Evolutionary conservation across 1,140 invertebrate species (phyloP).

Genomic region (Euwallacea similis): DNA sequence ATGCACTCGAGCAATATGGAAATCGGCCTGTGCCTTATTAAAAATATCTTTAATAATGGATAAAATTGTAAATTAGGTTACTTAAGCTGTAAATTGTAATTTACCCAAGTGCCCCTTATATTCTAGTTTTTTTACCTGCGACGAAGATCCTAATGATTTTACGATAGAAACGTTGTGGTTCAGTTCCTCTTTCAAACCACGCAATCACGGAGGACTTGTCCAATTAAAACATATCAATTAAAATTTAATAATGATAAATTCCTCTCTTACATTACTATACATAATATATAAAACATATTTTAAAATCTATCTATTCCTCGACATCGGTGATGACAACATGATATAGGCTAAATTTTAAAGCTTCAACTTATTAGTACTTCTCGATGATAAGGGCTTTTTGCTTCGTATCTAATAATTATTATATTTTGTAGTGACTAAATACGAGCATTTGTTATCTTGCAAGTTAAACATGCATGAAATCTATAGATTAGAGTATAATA

Average conservation of each 20-base stretch:
- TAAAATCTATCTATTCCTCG: constrained; percentile 29
- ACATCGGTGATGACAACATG: constrained; percentile 17
- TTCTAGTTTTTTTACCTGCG: constrained; percentile 19
- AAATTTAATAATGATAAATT: constrained; percentile 3
- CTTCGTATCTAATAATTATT: constrained; percentile 14
- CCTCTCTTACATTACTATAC: constrained; percentile 9
- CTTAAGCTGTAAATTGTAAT: constrained; percentile 38
- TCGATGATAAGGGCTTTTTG: constrained; percentile 8
- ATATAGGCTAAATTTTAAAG: constrained; percentile 7
- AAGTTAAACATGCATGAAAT: constrained; percentile 48
- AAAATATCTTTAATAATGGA: constrained; percentile 19
- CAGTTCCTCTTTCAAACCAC: constrained; percentile 2
- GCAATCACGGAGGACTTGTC: constrained; percentile 27
- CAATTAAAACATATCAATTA: constrained; percentile 36
- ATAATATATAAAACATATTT: constrained; percentile 11
- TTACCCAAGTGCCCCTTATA: constrained; percentile 38
- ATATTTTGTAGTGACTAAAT: constrained; percentile 32
- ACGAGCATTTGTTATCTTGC: constrained; percentile 51
- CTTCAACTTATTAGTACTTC: background rate
- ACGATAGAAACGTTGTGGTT: background rate
- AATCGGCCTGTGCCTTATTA: constrained; percentile 37
- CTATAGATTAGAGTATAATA: constrained; percentile 40
- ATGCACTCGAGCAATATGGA: constrained; percentile 20
- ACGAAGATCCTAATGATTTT: constrained; percentile 37
- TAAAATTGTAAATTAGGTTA: constrained; percentile 37